Base-by-base conservation (phyloP, 2,888 invertebrate species). In the Gasteruption jaculator region DNA sequence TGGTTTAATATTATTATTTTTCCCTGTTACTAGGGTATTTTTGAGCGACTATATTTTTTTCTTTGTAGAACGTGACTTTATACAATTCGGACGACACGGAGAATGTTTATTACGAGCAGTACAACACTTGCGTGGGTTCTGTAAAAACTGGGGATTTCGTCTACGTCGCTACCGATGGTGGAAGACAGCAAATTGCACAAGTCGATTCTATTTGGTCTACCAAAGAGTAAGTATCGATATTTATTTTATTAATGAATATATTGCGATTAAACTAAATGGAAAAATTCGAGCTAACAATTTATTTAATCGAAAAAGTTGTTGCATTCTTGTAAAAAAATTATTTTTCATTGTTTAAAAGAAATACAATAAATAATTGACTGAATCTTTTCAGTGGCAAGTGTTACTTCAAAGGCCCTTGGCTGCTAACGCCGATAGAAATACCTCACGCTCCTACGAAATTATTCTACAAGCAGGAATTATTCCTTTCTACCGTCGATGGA, bases 171-270 rank as follows among this genome's bases (percentile, higher is more conserved):
- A 90, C 89, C 0, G 89, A 91, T 59, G 87, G 87, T 11, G 91
- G 91, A 33, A 84, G 88, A 69, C 93, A 94, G 66, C 82, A 91
- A 58, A 86, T 97, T 47, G 89, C 92, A 8, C 88, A 95, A 68
- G 86, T 97, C 50, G 93, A 96, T 67, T 85, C 86, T 44, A 88
- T 97, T 65, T 97, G 95, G 95, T 89, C 89, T 60, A 89, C 90
- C 30, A 82, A 84, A 66, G 84, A 86, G 91, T 91, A 72, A 79
- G 83, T 79, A 33, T 11, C n/a, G n/a, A n/a, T n/a, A n/a, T n/a
- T n/a, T n/a, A n/a, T n/a, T n/a, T n/a, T n/a, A n/a, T n/a, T n/a
- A n/a, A n/a, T n/a, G n/a, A n/a, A n/a, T n/a, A n/a, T n/a, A n/a
- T n/a, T n/a, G n/a, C n/a, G n/a, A n/a, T n/a, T n/a, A n/a, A n/a